phyloP scores from a whole-genome alignment of 1,140 invertebrate species.

The Sarcophaga bullata region DNA sequence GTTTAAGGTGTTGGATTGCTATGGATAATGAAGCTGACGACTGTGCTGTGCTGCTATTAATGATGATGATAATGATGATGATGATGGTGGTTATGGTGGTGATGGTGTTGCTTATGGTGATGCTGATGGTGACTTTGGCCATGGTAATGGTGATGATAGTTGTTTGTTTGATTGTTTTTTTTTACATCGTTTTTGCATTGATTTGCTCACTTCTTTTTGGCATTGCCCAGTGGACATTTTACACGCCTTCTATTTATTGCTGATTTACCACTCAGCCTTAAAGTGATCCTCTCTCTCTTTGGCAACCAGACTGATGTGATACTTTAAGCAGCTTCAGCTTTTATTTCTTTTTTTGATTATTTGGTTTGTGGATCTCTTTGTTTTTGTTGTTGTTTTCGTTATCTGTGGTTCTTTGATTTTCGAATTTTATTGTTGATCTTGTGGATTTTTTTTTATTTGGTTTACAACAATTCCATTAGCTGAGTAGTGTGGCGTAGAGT shows the following conservation, averaged over 20 bases:
- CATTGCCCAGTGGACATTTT: constrained; percentile 29
- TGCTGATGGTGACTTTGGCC: not conserved
- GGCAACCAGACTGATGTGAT: not conserved
- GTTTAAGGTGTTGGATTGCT: not conserved
- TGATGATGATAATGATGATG: not conserved
- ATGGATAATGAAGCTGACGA: not conserved
- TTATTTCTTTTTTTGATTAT: constrained; percentile 12
- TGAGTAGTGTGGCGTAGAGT: not conserved
- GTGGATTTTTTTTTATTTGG: not conserved
- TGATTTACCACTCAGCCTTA: not conserved
- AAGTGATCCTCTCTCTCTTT: not conserved
- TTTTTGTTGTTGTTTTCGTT: not conserved
- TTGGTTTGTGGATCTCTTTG: not conserved
- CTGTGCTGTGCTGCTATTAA: not conserved
- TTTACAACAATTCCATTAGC: constrained; percentile 32
- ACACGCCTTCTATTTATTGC: constrained; percentile 36
- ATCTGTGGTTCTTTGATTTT: not conserved
- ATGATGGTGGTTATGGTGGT: not conserved
- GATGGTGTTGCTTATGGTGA: not conserved
- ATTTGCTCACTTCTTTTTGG: not conserved
- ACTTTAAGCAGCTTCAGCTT: not conserved
- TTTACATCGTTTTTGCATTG: not conserved
- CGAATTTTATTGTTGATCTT: too few species aligned
- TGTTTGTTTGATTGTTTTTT: not conserved
- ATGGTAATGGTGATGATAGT: not conserved